Evolutionary conservation across 1,140 invertebrate species (phyloP), one percentile per base, ranked within the genome.

Genomic region (Brachionus koreanus): DNA sequence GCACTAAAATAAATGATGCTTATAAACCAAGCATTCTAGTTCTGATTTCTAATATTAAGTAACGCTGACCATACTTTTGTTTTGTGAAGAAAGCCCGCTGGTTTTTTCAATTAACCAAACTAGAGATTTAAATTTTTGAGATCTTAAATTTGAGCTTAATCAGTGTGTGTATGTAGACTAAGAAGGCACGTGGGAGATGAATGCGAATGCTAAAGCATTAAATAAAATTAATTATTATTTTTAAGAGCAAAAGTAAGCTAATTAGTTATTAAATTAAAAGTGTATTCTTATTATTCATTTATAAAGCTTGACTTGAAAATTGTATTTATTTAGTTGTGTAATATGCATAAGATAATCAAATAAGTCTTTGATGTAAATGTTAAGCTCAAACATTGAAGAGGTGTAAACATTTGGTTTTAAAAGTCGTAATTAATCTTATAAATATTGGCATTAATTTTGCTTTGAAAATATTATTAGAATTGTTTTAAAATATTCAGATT

Each of bases 301-400:
- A 57, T 57, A 57, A 57, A 57, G 49, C 19, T 57, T 57, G 49
- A 57, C 49, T 57, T 57, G 16, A 29, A 46, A 65, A 33, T 65
- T 65, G 13, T 65, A 65, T 33, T 33, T 65, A 33, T 65, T 65
- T 33, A 65, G 25, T 37, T 65, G 25, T 65, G 25, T 33, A 33
- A 65, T 12, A 35, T 12, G 29, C 29, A 29, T 65, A 33, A 25
- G 33, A 65, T 33, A 12, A 33, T n/a, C 25, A 65, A n/a, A n/a
- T n/a, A n/a, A 10, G 33, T 33, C 9, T 37, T 33, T 37, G 33
- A 65, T 33, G 33, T 23, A 65, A 65, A 65, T 65, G 63, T 65
- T 33, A 65, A 65, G 5, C 33, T 65, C 9, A 65, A 63, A 65
- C 12, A 65, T 65, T 65, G 63, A 65, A 65, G 63, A 65, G 63